These are phyloP conservation scores for Parapsyche elsis DNA, from an alignment of 1,140 invertebrate genomes.

Conservation along the genomic window DNA sequence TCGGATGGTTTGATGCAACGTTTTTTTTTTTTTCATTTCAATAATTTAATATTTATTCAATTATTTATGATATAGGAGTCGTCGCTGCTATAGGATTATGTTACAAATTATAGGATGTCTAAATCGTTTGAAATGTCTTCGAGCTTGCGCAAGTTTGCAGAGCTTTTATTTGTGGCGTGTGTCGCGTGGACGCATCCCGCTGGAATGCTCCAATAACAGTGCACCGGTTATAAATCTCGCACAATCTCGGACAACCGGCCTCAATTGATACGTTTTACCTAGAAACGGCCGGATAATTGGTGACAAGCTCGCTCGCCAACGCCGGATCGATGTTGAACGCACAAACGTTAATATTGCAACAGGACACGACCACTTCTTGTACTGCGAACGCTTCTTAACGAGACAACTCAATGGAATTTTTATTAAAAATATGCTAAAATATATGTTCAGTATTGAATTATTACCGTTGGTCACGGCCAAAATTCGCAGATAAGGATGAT, in stretches of 20 bases:
- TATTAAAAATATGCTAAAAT: neutral
- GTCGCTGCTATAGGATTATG: too few species aligned
- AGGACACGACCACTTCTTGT: too few species aligned
- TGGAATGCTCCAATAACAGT: conserved; percentile 34
- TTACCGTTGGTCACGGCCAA: conserved; percentile 64
- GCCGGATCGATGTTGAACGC: neutral
- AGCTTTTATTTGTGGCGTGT: neutral
- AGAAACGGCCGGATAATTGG: conserved; percentile 34
- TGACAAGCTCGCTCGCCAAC: neutral
- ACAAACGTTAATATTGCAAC: too few species aligned
- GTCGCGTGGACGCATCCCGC: conserved; percentile 11
- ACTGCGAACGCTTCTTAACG: too few species aligned
- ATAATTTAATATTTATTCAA: too few species aligned
- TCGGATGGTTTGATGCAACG: too few species aligned
- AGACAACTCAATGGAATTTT: neutral
- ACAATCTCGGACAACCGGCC: neutral
- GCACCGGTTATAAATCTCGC: conserved; percentile 12
- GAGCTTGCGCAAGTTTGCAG: too few species aligned
- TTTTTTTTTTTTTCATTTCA: too few species aligned
- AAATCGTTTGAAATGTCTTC: too few species aligned
- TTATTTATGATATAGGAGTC: too few species aligned
- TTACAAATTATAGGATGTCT: too few species aligned
- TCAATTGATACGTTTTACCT: conserved; percentile 33
- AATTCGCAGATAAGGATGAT: conserved; percentile 62
- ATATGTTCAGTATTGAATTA: neutral